Base-by-base conservation (phyloP, 2,113 vertebrate genomes). In the Hyaena hyaena region DNA sequence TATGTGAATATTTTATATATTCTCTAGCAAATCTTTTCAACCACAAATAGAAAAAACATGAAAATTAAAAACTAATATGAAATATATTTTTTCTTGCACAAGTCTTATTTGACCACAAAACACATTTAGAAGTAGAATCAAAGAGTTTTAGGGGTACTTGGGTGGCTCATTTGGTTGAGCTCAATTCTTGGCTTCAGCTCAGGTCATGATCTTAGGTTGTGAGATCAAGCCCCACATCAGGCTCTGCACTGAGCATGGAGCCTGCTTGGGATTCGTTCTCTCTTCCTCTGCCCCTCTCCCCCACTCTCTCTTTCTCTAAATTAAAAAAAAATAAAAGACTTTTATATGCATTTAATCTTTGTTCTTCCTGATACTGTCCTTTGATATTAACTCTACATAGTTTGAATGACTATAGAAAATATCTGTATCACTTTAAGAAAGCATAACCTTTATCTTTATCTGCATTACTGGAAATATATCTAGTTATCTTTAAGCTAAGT, bases 21-120 rank as follows among this genome's bases (percentile, higher is more conserved):
- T 87, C 45, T 82, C 50, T 88, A 88, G 76, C 8, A 55, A 95
- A 96, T 82, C 19, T 89, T 90, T 35, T 53, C 68, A 28, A 45
- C 16, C 61, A 79, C 31, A 90, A 73, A 43, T 77, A n/a, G n/a
- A 23, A 77, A 88, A 88, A 83, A 65, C 58, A 79, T 33, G 6
- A 65, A 92, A 95, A 97, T 98, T 90, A 95, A 97, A 97, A 87
- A 73, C 2, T 23, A 82, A 88, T 91, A 53, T 91, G 35, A 85
- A 87, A n/a, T 19, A 71, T 76, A 39, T 66, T 74, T 82, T 80
- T 58, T n/a, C 21, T 96, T 79, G 63, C 5, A 81, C 17, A 76
- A 92, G 4, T 79, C 96, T 93, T 68, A 35, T 88, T 98, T 98
- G n/a, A n/a, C 4, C 88, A 86, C 45, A 94, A 87, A 96, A 68